Conservation (phyloP, 1,140 invertebrate genomes). For the Apolygus lucorum region DNA sequence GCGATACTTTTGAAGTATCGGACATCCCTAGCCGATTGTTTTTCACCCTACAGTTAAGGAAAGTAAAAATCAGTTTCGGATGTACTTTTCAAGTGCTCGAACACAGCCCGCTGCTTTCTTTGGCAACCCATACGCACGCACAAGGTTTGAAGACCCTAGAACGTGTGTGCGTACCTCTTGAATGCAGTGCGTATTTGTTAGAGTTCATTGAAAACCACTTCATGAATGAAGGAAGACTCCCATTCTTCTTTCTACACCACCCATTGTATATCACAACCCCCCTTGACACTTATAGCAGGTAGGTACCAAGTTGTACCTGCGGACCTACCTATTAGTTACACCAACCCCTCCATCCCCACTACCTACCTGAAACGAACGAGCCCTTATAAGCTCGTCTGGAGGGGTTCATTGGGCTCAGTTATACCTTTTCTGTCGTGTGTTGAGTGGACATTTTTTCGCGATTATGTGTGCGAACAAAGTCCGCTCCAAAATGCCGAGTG, state of each 20-base stretch:
- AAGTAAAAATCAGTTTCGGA: too few relatives aligned
- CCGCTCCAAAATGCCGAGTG: neutral
- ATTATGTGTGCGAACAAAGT: constrained; percentile 19
- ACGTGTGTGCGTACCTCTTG: too few relatives aligned
- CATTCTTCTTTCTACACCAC: neutral
- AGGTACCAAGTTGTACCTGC: neutral
- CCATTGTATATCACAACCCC: neutral
- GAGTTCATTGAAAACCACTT: too few relatives aligned
- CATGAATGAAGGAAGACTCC: neutral
- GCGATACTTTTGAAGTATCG: too few relatives aligned
- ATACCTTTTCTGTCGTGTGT: neutral
- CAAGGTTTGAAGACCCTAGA: too few relatives aligned
- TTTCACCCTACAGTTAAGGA: too few relatives aligned
- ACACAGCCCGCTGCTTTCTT: too few relatives aligned
- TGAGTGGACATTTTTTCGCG: neutral
- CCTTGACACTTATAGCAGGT: neutral
- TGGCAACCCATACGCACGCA: too few relatives aligned
- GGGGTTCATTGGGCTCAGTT: neutral
- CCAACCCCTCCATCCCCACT: neutral
- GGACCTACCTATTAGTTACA: neutral
- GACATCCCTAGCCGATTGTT: too few relatives aligned
- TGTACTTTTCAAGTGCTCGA: too few relatives aligned
- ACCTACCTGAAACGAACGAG: neutral
- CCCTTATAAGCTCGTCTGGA: neutral
- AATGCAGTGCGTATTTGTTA: too few relatives aligned